Base-by-base conservation (phyloP, 1,140 invertebrate genomes). In the Cardiocondyla obscurior region DNA sequence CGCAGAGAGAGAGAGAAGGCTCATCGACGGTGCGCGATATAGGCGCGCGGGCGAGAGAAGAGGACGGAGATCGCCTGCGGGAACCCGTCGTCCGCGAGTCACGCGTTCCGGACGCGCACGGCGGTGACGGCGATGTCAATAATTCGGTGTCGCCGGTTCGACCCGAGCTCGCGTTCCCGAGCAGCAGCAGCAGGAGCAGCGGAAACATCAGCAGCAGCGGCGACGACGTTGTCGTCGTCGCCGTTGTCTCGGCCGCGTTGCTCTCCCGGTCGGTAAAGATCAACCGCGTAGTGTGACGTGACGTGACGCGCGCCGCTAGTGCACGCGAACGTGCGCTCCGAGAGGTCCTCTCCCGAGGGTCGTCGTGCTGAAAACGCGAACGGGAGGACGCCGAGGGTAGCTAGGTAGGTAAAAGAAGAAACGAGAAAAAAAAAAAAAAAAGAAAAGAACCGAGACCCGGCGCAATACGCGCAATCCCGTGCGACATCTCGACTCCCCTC, bases 51-150 rank as follows among this genome's bases (percentile, higher is more conserved):
- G 39, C 3, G 1, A 70, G 39, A 22, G 12, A 39, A 49, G 12
- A 2, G 36, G 19, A 39, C 22, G 28, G 28, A 14, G n/a, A 6
- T 1, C 3, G 16, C 57, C 62, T 39, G 49, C 69, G 79, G 39
- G 74, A 28, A 83, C n/a, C n/a, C n/a, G n/a, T n/a, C 60, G 46
- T 42, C 25, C 25, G 51, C 36, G 44, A 44, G n/a, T n/a, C n/a
- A n/a, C 22, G n/a, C 44, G 16, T 53, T 36, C 39, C 44, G 83
- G 42, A 65, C 79, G 82, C 81, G 67, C 81, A 73, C 46, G 76
- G 76, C 55, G 36, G 64, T 64, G 42, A 79, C 51, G 44, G 53
- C 84, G 86, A 92, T 92, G 91, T 92, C 92, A 91, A 92, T 92
- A 92, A 89, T 90, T 88, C 76, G 82, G 70, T 87, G 76, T 28